Evolutionary conservation across 1,140 invertebrate species (phyloP).

Genomic region (Dermatophagoides farinae): DNA sequence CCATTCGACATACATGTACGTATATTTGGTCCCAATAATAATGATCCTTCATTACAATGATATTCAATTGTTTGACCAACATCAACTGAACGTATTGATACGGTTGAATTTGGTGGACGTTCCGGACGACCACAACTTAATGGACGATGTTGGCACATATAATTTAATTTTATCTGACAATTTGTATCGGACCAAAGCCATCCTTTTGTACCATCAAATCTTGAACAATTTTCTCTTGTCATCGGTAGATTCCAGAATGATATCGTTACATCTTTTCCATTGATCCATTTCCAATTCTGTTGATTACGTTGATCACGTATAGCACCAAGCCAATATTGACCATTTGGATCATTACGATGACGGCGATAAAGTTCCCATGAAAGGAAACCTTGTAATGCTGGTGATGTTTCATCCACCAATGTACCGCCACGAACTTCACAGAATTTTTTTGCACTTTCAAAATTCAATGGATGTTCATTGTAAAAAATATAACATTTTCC

Average conservation of each 20-base stretch:
- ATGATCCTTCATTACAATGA: slow-evolving; percentile 58
- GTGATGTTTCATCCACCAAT: slow-evolving; percentile 75
- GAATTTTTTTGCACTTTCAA: slow-evolving; percentile 55
- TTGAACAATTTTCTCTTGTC: slow-evolving; percentile 58
- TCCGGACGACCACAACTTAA: slow-evolving; percentile 71
- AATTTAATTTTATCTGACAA: slow-evolving; percentile 62
- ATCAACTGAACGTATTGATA: slow-evolving; percentile 44
- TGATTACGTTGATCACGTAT: slow-evolving; percentile 52
- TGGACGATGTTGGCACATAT: slow-evolving; percentile 81
- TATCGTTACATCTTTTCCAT: slow-evolving; percentile 55
- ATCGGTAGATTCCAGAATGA: slow-evolving; percentile 79
- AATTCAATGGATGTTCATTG: slow-evolving; percentile 58
- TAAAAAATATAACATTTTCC: slow-evolving; percentile 92
- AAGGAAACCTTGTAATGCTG: slow-evolving; percentile 75
- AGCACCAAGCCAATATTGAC: slow-evolving; percentile 85
- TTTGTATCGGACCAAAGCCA: slow-evolving; percentile 88
- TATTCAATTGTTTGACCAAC: slow-evolving; percentile 71
- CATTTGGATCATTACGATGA: slow-evolving; percentile 66
- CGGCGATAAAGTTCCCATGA: slow-evolving; percentile 80
- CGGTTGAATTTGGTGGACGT: slow-evolving; percentile 76
- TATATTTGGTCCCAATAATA: slow-evolving; percentile 58
- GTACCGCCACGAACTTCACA: slow-evolving; percentile 57
- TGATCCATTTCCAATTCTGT: slow-evolving; percentile 69
- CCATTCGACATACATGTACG: slow-evolving; percentile 70
- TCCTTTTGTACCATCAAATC: slow-evolving; percentile 75